Base-by-base conservation (phyloP, 2,113 vertebrate genomes). In the Trichomycterus rosablanca region DNA sequence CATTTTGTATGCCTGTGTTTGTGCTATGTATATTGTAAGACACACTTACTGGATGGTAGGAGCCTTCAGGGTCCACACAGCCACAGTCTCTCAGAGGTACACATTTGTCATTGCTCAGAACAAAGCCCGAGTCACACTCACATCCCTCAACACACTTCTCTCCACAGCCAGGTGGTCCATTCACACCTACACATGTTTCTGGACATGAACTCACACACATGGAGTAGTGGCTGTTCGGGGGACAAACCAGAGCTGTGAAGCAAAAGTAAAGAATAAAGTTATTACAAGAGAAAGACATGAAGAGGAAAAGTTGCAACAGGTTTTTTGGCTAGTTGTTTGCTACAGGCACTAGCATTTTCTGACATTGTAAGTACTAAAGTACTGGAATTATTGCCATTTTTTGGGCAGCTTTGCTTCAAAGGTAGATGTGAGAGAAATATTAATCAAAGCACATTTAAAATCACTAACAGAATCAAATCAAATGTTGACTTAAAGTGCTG, bases 211-310 rank as follows among this genome's bases (percentile, higher is more conserved):
- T 86, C 68, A 80, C 76, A 35, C 88, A 91, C 20, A 89, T 62
- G 1, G 84, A 80, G 71, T 91, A 91, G 39, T 74, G 83, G 77
- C 89, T 92, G 69, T 91, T 84, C 9, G 76, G 63, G 0, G 86
- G 86, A 54, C 91, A 92, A 34, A 9, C 3, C 71, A 86, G 70
- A 18, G 86, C 90, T 87, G 75, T 18, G 14, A 35, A 1, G 26
- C 5, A n/a, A 22, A 1, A 37, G 19, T 16, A 74, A 61, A 11
- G 23, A 15, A 7, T 54, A 45, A 51, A 9, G 6, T 42, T 2
- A 39, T n/a, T n/a, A n/a, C n/a, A n/a, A n/a, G n/a, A n/a, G n/a
- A n/a, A n/a, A n/a, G n/a, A n/a, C n/a, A n/a, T n/a, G n/a, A n/a
- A n/a, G n/a, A n/a, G n/a, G n/a, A n/a, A n/a, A n/a, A n/a, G n/a